Evolutionary conservation across 2,888 invertebrate genomes (phyloP), one percentile per base, ranked within the genome.

Genomic region (Trisateles emortualis): DNA sequence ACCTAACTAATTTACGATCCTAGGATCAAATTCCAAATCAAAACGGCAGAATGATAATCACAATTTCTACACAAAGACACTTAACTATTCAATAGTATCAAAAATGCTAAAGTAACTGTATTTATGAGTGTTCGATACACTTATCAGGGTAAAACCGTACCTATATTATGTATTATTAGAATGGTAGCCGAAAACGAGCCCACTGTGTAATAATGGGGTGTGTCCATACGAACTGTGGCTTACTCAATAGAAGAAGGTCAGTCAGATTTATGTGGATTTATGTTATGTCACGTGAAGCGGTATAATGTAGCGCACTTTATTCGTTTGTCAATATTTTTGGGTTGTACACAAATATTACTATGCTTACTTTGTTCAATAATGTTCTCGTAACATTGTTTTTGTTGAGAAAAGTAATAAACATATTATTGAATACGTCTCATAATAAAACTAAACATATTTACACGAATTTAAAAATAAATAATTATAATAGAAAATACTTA

Each of bases 171-270:
- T 65, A 68, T 66, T 75, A 72, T 73, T 64, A 64, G 66, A 68
- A 69, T 71, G 70, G 72, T 74, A 79, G 58, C 30, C 46, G 68
- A 68, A 72, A 53, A 49, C 59, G 68, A 69, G 49, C 55, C 56
- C 64, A 61, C 60, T 72, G 66, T 72, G 77, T 80, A 77, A 79
- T 75, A 77, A 76, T 64, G 59, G 71, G 72, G 74, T 72, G 72
- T 68, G 74, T 50, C 69, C 68, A 74, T 70, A 71, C 72, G 73
- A 78, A 75, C 53, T 65, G 68, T 64, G 54, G 69, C 62, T 62
- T 57, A 64, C 65, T 61, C 67, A 64, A 67, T 65, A 64, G 70
- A 63, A 48, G 52, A 52, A 60, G 61, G 55, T 53, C 59, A 56
- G 59, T 56, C 52, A 40, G 55, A 70, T 70, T 74, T 72, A 72